Base-by-base conservation (phyloP, 35 echinoderm and acorn worm species). In the Stichopus chloronotus region DNA sequence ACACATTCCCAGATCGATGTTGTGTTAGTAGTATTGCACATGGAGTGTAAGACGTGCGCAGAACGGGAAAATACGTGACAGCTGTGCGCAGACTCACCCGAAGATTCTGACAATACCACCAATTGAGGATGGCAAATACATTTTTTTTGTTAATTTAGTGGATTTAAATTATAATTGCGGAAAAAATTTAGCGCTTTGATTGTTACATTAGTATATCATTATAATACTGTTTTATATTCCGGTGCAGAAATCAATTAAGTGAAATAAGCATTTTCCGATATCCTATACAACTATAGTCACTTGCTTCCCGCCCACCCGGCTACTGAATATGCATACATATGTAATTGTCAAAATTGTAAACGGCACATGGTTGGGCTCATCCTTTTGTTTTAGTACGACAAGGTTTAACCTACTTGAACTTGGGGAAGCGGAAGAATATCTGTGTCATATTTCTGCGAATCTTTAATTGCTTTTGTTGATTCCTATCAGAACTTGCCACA, bases 281-380 rank as follows among this genome's bases (percentile, higher is more conserved):
- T 61, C 59, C 8, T 61, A 82, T 82, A 16, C 55, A 85, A 5
- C 58, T 6, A 58, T 7, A 25, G 82, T 58, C 14, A 58, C 55
- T 85, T 85, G 5, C 55, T 85, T 85, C 82, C 82, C 82, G 82
- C 82, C 82, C 82, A 58, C 82, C 69, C 55, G 82, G 55, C 82
- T 85, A 20, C 58, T 85, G 82, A 56, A 85, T 85, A 85, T 85
- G 56, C 82, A 85, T 85, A 53, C n/a, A 8, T 61, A 61, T 74
- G 17, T 74, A 20, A 19, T 43, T 74, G 69, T 74, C 69, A 61
- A 43, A 43, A 43, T 3, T 43, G 30, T 43, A 43, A 61, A 8
- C 59, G 59, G 59, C 59, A 74, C 22, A 74, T 43, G 30, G 30
- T 43, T 43, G 30, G 30, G 30, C 52, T 78, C 53, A 58, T 19